phyloP scores from a whole-genome alignment of 2,888 invertebrate genomes.

The Polylopha cassiicola region DNA sequence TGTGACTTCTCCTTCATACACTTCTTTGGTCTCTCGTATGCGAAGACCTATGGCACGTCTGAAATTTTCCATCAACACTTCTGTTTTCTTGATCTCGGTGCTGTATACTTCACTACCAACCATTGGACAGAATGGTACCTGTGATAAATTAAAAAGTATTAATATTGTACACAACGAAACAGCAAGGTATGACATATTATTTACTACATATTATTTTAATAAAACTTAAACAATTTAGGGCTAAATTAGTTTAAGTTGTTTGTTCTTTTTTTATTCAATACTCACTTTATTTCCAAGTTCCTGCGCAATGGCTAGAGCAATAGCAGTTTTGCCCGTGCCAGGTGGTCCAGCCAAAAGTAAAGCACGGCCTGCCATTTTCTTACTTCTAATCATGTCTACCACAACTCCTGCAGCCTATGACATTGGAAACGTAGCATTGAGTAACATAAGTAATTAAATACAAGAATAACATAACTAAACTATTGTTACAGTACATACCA shows the following conservation, averaged over 20 bases:
- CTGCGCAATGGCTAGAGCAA: constrained; percentile 98
- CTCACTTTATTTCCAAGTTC: constrained; percentile 93
- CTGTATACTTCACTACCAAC: constrained; percentile 97
- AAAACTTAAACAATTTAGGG: not conserved
- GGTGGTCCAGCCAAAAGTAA: constrained; percentile 96
- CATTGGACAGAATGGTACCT: constrained; percentile 94
- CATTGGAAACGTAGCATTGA: constrained; percentile 17
- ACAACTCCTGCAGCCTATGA: constrained; percentile 95
- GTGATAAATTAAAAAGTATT: constrained; percentile 13
- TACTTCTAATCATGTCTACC: constrained; percentile 96
- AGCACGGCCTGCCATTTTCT: constrained; percentile 98
- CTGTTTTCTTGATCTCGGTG: constrained; percentile 99
- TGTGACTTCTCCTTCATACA: constrained; percentile 99
- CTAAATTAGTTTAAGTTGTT: too few relatives aligned
- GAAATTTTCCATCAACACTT: constrained; percentile 99
- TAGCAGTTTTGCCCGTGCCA: constrained; percentile 98
- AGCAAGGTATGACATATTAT: too few relatives aligned
- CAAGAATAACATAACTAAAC: too few relatives aligned
- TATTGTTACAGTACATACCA: too few relatives aligned
- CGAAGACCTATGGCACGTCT: constrained; percentile 96
- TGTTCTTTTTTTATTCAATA: constrained; percentile 10
- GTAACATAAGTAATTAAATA: constrained; percentile 11
- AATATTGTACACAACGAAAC: too few relatives aligned
- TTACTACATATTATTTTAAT: too few relatives aligned
- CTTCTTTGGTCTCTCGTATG: constrained; percentile 98